Percentiles rank a stretch among this genome's conserved stretches.
Evolutionary conservation across 2,113 vertebrate species (phyloP).

Genomic region (Caretta caretta): DNA sequence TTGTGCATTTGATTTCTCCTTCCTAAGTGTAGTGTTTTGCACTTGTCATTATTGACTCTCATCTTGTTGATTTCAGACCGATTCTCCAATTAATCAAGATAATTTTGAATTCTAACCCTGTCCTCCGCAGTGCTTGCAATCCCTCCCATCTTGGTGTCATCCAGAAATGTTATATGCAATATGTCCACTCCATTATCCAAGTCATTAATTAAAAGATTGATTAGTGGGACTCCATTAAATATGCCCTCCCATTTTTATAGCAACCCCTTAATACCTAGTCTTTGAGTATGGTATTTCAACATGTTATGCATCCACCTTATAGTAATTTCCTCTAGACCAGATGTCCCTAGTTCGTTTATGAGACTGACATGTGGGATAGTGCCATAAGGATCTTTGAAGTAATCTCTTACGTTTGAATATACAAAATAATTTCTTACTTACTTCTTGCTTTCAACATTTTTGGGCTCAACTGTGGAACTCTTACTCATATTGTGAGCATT

Average conservation of each 20-base stretch:
- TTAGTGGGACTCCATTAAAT: background rate
- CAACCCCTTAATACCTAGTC: background rate
- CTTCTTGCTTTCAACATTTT: background rate
- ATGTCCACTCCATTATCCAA: background rate
- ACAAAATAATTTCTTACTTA: background rate
- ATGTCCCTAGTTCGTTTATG: background rate
- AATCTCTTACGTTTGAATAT: background rate
- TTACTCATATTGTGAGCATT: background rate
- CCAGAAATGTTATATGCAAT: background rate
- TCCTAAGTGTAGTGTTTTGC: background rate
- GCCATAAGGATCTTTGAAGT: background rate
- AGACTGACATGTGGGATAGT: background rate
- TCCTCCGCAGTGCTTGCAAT: background rate
- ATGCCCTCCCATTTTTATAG: background rate
- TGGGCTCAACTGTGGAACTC: background rate
- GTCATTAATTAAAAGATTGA: background rate
- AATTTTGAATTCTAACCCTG: background rate
- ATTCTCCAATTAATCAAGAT: background rate
- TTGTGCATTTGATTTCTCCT: background rate
- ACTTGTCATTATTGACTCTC: background rate
- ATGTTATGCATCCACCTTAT: background rate
- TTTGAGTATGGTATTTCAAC: background rate
- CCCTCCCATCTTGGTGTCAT: background rate
- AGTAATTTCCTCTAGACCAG: background rate
- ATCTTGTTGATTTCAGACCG: background rate